phyloP scores from a whole-genome alignment of 2,888 invertebrate genomes.

The Alviniconcha strummeri region DNA sequence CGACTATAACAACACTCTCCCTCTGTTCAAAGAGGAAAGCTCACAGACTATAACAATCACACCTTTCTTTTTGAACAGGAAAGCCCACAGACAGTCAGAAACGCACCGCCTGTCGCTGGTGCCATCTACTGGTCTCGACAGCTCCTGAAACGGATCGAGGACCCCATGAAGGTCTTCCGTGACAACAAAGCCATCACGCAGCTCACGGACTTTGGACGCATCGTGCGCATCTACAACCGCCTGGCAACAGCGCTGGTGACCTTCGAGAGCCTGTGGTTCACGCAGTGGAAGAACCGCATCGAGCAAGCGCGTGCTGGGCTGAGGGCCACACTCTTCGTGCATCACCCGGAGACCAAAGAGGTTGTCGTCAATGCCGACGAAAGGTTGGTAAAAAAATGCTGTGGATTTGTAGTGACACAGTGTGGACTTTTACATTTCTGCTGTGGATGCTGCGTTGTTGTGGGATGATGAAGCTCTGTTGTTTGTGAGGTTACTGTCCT shows the following conservation, averaged over 20 bases:
- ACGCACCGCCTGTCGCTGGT: slow-evolving; percentile 73
- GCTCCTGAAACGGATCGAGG: slow-evolving; percentile 70
- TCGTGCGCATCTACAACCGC: slow-evolving; percentile 66
- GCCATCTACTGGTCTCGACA: slow-evolving; percentile 73
- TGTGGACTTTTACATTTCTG: too few relatives aligned
- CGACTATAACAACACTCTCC: too few relatives aligned
- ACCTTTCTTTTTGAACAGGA: slow-evolving; percentile 51
- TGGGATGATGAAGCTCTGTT: too few relatives aligned
- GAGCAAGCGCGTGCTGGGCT: slow-evolving; percentile 69
- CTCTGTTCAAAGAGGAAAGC: too few relatives aligned
- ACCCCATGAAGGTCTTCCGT: slow-evolving; percentile 72
- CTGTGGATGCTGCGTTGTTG: too few relatives aligned
- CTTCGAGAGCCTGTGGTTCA: slow-evolving; percentile 72
- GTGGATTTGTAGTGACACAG: too few relatives aligned
- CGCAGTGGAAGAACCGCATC: slow-evolving; percentile 70
- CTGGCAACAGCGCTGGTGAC: slow-evolving; percentile 71
- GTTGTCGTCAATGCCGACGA: slow-evolving; percentile 71
- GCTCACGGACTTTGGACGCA: slow-evolving; percentile 67
- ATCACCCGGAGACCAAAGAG: slow-evolving; percentile 66
- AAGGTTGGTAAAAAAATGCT: slow-evolving; percentile 52
- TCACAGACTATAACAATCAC: background rate
- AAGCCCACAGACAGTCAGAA: slow-evolving; percentile 66
- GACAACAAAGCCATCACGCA: slow-evolving; percentile 69
- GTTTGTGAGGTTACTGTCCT: too few relatives aligned
- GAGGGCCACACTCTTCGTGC: slow-evolving; percentile 68